Percentiles rank a stretch among this genome's conserved stretches.
These are phyloP conservation scores for Dasypogon diadema DNA, from an alignment of 2,888 invertebrate genomes.

Conservation along the genomic window DNA sequence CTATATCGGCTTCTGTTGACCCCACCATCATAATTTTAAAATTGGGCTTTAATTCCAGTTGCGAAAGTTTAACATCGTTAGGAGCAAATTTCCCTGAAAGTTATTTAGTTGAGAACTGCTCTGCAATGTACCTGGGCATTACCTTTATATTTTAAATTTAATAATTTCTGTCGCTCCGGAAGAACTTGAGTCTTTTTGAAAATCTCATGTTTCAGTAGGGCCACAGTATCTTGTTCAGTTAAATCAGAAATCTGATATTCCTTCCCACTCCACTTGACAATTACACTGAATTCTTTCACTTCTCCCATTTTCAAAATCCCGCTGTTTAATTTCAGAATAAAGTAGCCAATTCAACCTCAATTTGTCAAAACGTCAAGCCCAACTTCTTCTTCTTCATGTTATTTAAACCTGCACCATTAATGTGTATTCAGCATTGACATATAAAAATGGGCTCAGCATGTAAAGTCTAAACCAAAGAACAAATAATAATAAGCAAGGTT, in stretches of 20 bases:
- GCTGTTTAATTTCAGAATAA: too few relatives aligned
- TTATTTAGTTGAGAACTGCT: background rate
- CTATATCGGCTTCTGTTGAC: conserved; percentile 91
- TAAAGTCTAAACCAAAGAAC: too few relatives aligned
- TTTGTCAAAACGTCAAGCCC: too few relatives aligned
- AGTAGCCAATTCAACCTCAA: too few relatives aligned
- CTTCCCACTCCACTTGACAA: conserved; percentile 94
- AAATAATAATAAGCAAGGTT: too few relatives aligned
- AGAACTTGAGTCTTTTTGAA: conserved; percentile 89
- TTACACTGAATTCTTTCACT: conserved; percentile 70
- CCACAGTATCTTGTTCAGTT: conserved; percentile 82
- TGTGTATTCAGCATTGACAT: too few relatives aligned
- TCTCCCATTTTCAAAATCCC: too few relatives aligned
- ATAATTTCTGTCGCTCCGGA: conserved; percentile 92
- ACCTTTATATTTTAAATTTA: conserved; percentile 95
- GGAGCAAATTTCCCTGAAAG: conserved; percentile 83
- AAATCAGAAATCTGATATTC: conserved; percentile 85
- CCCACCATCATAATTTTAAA: conserved; percentile 98
- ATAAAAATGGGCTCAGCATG: too few relatives aligned
- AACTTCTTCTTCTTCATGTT: too few relatives aligned
- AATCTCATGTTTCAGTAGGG: conserved; percentile 83
- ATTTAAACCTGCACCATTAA: too few relatives aligned
- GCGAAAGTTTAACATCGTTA: conserved; percentile 81
- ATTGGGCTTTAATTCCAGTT: conserved; percentile 84
- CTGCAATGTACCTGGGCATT: background rate